These are phyloP conservation scores for Amyelois transitella DNA, from an alignment of 1,140 invertebrate species.

Conservation along the genomic window DNA sequence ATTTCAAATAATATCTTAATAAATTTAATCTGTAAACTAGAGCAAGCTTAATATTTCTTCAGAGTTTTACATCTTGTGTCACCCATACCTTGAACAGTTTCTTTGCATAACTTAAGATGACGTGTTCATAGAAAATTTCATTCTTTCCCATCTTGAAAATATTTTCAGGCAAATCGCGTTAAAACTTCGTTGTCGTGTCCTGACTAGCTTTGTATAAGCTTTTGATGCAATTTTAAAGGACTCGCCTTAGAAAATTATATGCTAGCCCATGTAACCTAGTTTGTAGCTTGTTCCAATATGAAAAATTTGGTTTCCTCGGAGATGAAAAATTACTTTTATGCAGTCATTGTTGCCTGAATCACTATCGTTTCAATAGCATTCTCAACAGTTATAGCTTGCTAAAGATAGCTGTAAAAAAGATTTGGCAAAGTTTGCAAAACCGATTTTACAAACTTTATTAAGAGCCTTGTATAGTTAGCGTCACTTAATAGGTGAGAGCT, in stretches of 20 bases:
- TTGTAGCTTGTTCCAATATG: neutral
- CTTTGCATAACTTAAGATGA: constrained; percentile 1
- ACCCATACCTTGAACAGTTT: neutral
- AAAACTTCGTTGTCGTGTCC: constrained; percentile 4
- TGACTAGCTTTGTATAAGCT: constrained; percentile 5
- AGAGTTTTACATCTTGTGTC: neutral
- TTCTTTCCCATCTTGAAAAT: constrained; percentile 5
- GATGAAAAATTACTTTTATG: neutral
- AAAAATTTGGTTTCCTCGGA: constrained; percentile 1
- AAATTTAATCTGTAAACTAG: no score
- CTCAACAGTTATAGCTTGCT: no score
- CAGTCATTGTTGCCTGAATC: neutral
- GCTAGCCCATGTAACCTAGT: constrained; percentile 1
- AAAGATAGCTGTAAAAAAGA: no score
- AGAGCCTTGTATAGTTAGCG: no score
- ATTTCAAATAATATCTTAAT: no score
- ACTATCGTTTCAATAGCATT: no score
- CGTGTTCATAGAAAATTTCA: constrained; percentile 3
- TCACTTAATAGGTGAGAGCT: no score
- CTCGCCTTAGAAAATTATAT: constrained; percentile 1
- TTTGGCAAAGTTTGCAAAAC: no score
- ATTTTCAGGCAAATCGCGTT: constrained; percentile 8
- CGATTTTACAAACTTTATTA: no score
- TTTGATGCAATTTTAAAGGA: constrained; percentile 15
- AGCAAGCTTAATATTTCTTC: no score